phyloP scores from a whole-genome alignment of 2,113 vertebrate species.

The Terrapene triunguis region DNA sequence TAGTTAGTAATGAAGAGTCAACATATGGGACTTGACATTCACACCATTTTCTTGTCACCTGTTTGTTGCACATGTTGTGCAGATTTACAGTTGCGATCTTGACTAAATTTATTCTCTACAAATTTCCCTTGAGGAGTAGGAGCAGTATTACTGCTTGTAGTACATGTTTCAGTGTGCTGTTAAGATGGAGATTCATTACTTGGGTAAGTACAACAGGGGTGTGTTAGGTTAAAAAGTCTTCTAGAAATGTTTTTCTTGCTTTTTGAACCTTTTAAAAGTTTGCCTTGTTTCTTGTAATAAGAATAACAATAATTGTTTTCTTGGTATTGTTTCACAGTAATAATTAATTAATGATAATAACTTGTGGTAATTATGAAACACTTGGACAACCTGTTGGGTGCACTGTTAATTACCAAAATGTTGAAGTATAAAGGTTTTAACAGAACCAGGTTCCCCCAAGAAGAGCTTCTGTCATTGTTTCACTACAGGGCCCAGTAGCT shows the following conservation, averaged over 20 bases:
- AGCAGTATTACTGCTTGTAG: constrained; percentile 83
- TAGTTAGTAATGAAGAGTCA: constrained; percentile 55
- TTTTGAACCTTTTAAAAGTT: constrained; percentile 58
- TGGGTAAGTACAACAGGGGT: constrained; percentile 83
- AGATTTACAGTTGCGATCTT: constrained; percentile 78
- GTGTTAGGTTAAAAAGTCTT: constrained; percentile 77
- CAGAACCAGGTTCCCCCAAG: constrained; percentile 83
- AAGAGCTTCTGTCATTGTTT: constrained; percentile 96
- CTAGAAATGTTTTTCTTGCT: constrained; percentile 58
- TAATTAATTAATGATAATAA: constrained; percentile 58
- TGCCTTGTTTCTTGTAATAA: constrained; percentile 66
- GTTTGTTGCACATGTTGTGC: constrained; percentile 78
- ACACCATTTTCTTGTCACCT: constrained; percentile 71
- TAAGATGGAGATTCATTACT: constrained; percentile 84
- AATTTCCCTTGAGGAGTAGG: constrained; percentile 85
- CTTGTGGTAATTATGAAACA: constrained; percentile 51
- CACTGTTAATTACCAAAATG: constrained; percentile 52
- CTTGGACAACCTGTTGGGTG: background rate
- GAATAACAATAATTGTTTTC: constrained; percentile 65
- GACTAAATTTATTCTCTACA: constrained; percentile 84
- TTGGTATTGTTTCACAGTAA: constrained; percentile 66
- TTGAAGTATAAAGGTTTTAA: constrained; percentile 64
- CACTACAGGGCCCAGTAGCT: constrained; percentile 84
- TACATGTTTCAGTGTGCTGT: constrained; percentile 83
- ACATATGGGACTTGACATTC: constrained; percentile 62